These are phyloP conservation scores for Neodiprion virginianus DNA, from an alignment of 1,140 invertebrate species.

Conservation along the genomic window DNA sequence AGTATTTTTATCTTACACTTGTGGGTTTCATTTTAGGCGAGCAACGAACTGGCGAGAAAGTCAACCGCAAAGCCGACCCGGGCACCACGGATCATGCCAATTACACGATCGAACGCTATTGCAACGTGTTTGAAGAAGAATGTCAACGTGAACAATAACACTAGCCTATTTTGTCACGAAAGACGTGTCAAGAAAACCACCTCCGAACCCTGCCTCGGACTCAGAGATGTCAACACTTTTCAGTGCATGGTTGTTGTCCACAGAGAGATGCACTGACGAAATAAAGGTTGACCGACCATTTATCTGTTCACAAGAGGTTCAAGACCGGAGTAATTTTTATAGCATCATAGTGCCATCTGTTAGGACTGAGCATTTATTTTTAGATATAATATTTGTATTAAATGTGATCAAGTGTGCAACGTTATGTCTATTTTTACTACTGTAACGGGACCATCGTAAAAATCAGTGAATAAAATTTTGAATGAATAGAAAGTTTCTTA, in stretches of 20 bases:
- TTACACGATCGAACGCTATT: constrained; percentile 35
- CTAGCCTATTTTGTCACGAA: constrained; percentile 22
- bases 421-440: too few relatives aligned
- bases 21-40: neutral
- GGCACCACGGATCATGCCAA: neutral
- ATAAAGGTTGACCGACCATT: too few relatives aligned
- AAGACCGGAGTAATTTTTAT: too few relatives aligned
- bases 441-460: too few relatives aligned
- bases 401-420: too few relatives aligned
- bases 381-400: too few relatives aligned
- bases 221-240: constrained; percentile 12
- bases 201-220: constrained; percentile 13
- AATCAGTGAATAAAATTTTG: too few relatives aligned
- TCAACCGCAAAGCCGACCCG: neutral
- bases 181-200: constrained; percentile 13
- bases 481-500: too few relatives aligned
- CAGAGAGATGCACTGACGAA: constrained; percentile 18
- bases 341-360: too few relatives aligned
- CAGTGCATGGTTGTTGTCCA: constrained; percentile 22
- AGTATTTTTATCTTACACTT: too few relatives aligned
- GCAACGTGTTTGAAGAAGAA: constrained; percentile 41
- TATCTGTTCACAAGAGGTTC: too few relatives aligned
- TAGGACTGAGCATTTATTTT: too few relatives aligned
- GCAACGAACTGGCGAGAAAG: neutral
- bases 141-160: constrained; percentile 54